A percentile compares a stretch with the other conserved stretches of the same genome.
These are phyloP conservation scores for Polia nebulosa DNA, from an alignment of 2,888 invertebrate genomes.

Conservation along the genomic window DNA sequence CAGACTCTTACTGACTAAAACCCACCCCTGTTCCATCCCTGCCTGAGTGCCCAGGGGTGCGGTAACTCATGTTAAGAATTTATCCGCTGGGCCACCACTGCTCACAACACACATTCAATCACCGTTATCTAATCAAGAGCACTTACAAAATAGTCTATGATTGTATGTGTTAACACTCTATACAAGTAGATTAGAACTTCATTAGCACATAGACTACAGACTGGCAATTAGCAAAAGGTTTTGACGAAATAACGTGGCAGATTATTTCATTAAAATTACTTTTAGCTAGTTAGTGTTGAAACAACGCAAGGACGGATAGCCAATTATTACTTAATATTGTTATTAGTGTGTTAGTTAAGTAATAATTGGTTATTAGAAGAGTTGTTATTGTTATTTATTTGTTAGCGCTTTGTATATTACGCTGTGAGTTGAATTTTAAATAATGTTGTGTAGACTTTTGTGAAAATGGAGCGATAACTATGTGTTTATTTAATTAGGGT, in stretches of 20 bases:
- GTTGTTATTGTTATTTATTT: slow-evolving; percentile 20
- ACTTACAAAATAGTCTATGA: not conserved
- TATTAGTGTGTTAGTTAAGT: slow-evolving; percentile 11
- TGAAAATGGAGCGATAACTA: not conserved
- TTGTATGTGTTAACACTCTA: not conserved
- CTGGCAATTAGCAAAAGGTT: slow-evolving; percentile 28
- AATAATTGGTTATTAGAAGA: slow-evolving; percentile 15
- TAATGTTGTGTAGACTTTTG: not conserved
- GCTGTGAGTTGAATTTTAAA: slow-evolving; percentile 33
- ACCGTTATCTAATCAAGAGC: not conserved
- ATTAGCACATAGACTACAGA: slow-evolving; percentile 4
- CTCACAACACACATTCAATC: too few species aligned
- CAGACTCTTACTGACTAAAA: too few species aligned
- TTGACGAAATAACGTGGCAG: slow-evolving; percentile 14
- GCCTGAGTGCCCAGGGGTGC: too few species aligned
- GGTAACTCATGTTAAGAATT: too few species aligned
- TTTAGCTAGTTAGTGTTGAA: slow-evolving; percentile 14
- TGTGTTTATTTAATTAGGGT: not conserved
- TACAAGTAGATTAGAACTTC: slow-evolving; percentile 28
- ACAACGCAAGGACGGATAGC: not conserved
- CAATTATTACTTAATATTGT: too few species aligned
- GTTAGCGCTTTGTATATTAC: not conserved
- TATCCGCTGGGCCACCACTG: too few species aligned
- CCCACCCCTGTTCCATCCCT: too few species aligned
- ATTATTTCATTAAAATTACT: slow-evolving; percentile 32